These are phyloP conservation scores for Chrysochloris asiatica DNA, from an alignment of 2,113 vertebrate species.

Conservation along the genomic window DNA sequence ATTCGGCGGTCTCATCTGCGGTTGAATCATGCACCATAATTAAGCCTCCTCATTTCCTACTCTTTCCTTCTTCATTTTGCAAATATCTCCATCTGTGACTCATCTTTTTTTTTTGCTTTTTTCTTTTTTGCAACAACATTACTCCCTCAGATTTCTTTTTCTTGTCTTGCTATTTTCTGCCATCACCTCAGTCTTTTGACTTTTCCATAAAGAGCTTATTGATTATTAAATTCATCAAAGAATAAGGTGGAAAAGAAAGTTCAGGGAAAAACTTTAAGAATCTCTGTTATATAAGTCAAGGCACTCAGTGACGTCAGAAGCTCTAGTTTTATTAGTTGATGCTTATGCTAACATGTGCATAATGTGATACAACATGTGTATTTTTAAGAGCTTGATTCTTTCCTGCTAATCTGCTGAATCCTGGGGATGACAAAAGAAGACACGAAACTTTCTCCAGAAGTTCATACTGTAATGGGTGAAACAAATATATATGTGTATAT, in stretches of 20 bases:
- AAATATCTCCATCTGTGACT: slow-evolving; percentile 69
- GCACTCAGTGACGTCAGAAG: background rate
- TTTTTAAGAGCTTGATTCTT: background rate
- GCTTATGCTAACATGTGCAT: background rate
- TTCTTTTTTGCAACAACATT: slow-evolving; percentile 47
- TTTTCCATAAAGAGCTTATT: slow-evolving; percentile 25
- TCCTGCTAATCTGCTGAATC: background rate
- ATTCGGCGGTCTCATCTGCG: slow-evolving; percentile 59
- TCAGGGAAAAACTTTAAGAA: slow-evolving; percentile 7
- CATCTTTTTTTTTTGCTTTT: slow-evolving; percentile 67
- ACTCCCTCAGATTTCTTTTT: slow-evolving; percentile 69
- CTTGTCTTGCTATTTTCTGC: slow-evolving; percentile 65
- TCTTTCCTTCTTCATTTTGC: slow-evolving; percentile 60
- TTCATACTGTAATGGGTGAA: background rate
- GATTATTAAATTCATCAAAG: slow-evolving; percentile 18
- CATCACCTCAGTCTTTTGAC: background rate
- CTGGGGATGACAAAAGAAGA: slow-evolving; percentile 9
- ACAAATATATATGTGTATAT: background rate
- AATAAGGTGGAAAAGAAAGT: background rate
- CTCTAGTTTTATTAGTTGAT: background rate
- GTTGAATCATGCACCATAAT: slow-evolving; percentile 69
- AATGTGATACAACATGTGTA: slow-evolving; percentile 8
- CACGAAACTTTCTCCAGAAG: background rate
- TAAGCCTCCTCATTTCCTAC: slow-evolving; percentile 71
- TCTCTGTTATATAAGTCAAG: background rate